Evolutionary conservation across 2,888 invertebrate genomes (phyloP), one percentile per base, ranked within the genome.

Genomic region (Doris montereyensis): DNA sequence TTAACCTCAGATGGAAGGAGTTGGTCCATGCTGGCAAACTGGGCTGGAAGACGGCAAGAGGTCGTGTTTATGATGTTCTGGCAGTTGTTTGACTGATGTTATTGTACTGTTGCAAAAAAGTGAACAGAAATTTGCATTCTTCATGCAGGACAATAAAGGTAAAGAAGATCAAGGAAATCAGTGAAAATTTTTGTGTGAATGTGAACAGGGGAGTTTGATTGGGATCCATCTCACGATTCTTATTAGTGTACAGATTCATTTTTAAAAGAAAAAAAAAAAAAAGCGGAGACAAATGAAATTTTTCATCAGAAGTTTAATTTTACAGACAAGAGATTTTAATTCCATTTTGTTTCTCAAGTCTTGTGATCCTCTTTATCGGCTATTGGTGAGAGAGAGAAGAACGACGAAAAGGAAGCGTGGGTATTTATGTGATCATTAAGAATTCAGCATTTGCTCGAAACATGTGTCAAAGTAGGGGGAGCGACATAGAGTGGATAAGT

Each of bases 311-410:
- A n/a, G n/a, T n/a, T n/a, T n/a, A n/a, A n/a, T n/a, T n/a, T n/a
- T n/a, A n/a, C n/a, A n/a, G n/a, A n/a, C n/a, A n/a, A n/a, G n/a
- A n/a, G n/a, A n/a, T n/a, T n/a, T n/a, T n/a, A n/a, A n/a, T n/a
- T n/a, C n/a, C n/a, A n/a, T 81, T 34, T 34, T 70, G 52, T 34
- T 73, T 67, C 91, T 91, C 62, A 92, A 96, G 95, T 96, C 97
- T 73, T 97, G 97, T 82, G 97, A 98, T 17, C 96, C 97, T 0
- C 93, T 98, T 77, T 96, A 96, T 91, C 97, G 97, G 90, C 92
- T 98, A 76, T 93, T 98, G 78, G 97, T 98, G 5, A 94, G 98
- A 24, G 97, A 98, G 92, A 98, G 98, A 90, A 97, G 97, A 0
- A 97, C 97, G 76, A 95, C 96, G 78, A 88, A n/a, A 90, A 65